Conservation (phyloP, 1,140 invertebrate species). For the Pinna nobilis region DNA sequence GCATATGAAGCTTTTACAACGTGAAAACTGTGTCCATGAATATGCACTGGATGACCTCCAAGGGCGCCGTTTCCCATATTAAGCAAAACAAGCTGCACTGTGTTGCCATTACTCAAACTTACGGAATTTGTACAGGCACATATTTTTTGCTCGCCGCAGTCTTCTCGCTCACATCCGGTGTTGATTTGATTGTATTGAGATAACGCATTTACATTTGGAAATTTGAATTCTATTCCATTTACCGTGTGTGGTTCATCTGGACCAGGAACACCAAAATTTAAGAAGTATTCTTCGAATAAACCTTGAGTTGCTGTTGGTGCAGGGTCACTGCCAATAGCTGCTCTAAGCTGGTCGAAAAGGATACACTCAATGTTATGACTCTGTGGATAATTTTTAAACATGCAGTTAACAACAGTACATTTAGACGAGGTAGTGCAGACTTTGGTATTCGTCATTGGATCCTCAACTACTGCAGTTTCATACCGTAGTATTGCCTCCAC, state of each 20-base stretch:
- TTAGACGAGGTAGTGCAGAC: constrained; percentile 13
- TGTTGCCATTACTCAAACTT: not conserved
- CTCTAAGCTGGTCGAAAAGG: constrained; percentile 28
- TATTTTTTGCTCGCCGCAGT: constrained; percentile 9
- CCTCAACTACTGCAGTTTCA: constrained; percentile 77
- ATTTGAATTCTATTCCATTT: constrained; percentile 55
- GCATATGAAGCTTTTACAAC: constrained; percentile 78
- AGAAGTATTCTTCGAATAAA: constrained; percentile 41
- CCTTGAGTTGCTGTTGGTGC: not conserved
- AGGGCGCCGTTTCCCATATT: not conserved
- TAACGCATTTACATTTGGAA: constrained; percentile 48
- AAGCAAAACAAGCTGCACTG: not conserved
- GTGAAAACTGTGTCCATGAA: constrained; percentile 85
- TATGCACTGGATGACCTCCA: constrained; percentile 40
- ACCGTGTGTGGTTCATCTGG: constrained; percentile 53
- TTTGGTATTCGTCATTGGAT: constrained; percentile 77
- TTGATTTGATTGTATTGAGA: constrained; percentile 49
- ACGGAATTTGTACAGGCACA: constrained; percentile 2
- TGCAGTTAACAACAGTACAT: constrained; percentile 53
- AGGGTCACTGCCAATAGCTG: constrained; percentile 11
- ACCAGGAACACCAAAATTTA: constrained; percentile 62
- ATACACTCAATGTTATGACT: constrained; percentile 35
- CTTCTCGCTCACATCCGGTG: constrained; percentile 39
- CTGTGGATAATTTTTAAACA: constrained; percentile 46
- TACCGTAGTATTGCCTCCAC: constrained; percentile 85